Base-by-base conservation (phyloP, 2,797 vertebrate species). In the Phrynocephalus forsythii region DNA sequence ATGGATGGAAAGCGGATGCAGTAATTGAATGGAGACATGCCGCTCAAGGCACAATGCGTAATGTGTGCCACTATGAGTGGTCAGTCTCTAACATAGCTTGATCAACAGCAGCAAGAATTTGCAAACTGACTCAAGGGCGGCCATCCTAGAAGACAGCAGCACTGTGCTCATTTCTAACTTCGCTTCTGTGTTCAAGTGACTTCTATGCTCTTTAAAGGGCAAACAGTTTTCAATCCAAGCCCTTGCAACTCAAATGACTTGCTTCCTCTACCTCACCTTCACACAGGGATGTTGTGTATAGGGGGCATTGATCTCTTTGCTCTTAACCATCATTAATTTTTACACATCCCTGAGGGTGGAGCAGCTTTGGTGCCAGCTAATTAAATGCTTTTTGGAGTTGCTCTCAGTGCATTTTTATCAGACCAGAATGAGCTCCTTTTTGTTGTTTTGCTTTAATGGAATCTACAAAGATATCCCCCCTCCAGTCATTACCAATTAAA, bases 331-430 rank as follows among this genome's bases (percentile, higher is more conserved):
- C 96, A 96, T 96, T 96, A 96, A 95, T 96, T 96, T 63, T 95
- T 90, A 94, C 91, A 88, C 91, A 88, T 94, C 96, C 95, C 96
- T 94, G 91, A 96, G 95, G 95, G 95, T 80, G 93, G 95, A 96
- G 88, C 88, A 92, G 94, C 94, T 92, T 88, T 91, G 94, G 95
- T 95, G 92, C 92, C 94, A 94, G 94, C 95, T 96, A 96, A 96
- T 96, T 96, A 97, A 95, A 96, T 95, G 92, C 91, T 93, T 95
- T 95, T 95, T 95, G 95, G 93, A 91, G 91, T 94, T 95, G 91
- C 90, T 95, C 89, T 95, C 90, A 90, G 87, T 91, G 91, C 91
- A 94, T 92, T 97, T 63, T 95, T 95, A 96, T 96, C 93, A 96
- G 95, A 84, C 78, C 79, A 91, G 91, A 95, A 95, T 95, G 95